phyloP scores from a whole-genome alignment of 23 tunicate species.

The Halocynthia roretzi region DNA sequence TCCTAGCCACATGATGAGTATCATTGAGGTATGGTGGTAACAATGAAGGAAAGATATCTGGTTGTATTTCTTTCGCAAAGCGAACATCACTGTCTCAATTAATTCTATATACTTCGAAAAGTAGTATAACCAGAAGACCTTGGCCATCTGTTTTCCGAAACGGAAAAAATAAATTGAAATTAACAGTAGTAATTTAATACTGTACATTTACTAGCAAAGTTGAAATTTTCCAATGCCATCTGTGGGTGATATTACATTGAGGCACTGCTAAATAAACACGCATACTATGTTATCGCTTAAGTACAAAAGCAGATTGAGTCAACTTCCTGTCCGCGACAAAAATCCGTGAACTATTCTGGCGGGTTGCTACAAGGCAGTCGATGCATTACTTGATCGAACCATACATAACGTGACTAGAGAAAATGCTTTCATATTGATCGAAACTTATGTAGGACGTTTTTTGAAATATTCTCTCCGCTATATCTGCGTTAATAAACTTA shows the following conservation, averaged over 20 bases:
- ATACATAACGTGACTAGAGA: too few relatives aligned
- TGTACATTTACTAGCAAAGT: too few relatives aligned
- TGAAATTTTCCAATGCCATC: too few relatives aligned
- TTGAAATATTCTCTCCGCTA: too few relatives aligned
- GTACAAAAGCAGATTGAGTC: too few relatives aligned
- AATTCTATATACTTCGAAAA: constrained; percentile 69
- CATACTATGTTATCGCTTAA: neutral
- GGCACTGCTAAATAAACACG: neutral
- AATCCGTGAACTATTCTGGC: too few relatives aligned
- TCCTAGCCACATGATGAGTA: constrained; percentile 57
- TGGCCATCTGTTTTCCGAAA: constrained; percentile 52
- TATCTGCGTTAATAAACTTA: constrained; percentile 2
- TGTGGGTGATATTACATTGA: neutral
- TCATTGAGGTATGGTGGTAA: constrained; percentile 76
- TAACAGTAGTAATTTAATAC: neutral
- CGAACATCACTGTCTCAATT: constrained; percentile 56
- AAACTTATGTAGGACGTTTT: too few relatives aligned
- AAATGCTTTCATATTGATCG: neutral
- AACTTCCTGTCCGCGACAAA: too few relatives aligned
- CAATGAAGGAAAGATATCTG: constrained; percentile 70
- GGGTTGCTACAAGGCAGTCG: too few relatives aligned
- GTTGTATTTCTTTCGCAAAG: constrained; percentile 63
- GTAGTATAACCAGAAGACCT: constrained; percentile 69
- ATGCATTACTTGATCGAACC: too few relatives aligned
- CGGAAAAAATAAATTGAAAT: neutral